A percentile compares a stretch with the other conserved stretches of the same genome.
Evolutionary conservation across 2,888 invertebrate genomes (phyloP).

Genomic region (Helleia helle): DNA sequence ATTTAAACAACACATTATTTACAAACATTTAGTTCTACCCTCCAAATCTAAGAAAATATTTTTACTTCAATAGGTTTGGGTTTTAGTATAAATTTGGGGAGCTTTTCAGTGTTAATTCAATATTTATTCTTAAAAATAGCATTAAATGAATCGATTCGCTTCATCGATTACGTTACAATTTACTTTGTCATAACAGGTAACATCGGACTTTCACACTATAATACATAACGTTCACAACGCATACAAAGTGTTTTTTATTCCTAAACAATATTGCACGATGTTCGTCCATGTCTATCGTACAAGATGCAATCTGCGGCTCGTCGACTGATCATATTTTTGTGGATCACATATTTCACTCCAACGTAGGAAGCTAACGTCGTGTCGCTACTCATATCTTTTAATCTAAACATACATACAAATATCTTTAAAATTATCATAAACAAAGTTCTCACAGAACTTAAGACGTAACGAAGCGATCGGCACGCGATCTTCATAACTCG

Average conservation of each 20-base stretch:
- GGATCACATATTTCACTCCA: constrained; percentile 47
- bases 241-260: constrained; percentile 59
- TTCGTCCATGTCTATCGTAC: constrained; percentile 51
- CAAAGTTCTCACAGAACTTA: constrained; percentile 44
- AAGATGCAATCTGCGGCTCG: constrained; percentile 48
- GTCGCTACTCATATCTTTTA: constrained; percentile 41
- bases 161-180: constrained; percentile 56
- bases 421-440: constrained; percentile 33
- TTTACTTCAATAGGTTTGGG: constrained; percentile 5
- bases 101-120: not conserved
- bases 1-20: constrained; percentile 67
- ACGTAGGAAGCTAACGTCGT: constrained; percentile 55
- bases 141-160: constrained; percentile 13
- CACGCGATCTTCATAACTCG: constrained; percentile 50
- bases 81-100: not conserved
- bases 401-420: constrained; percentile 42
- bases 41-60: constrained; percentile 7
- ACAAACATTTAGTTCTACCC: constrained; percentile 36
- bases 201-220: constrained; percentile 72
- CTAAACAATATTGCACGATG: constrained; percentile 73
- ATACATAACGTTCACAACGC: constrained; percentile 73
- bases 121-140: constrained; percentile 1
- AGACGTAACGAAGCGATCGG: constrained; percentile 29
- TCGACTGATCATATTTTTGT: constrained; percentile 36
- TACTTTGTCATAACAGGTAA: constrained; percentile 73